These are phyloP conservation scores for Eleutherodactylus coqui DNA, from an alignment of 2,797 vertebrate genomes.

Conservation along the genomic window DNA sequence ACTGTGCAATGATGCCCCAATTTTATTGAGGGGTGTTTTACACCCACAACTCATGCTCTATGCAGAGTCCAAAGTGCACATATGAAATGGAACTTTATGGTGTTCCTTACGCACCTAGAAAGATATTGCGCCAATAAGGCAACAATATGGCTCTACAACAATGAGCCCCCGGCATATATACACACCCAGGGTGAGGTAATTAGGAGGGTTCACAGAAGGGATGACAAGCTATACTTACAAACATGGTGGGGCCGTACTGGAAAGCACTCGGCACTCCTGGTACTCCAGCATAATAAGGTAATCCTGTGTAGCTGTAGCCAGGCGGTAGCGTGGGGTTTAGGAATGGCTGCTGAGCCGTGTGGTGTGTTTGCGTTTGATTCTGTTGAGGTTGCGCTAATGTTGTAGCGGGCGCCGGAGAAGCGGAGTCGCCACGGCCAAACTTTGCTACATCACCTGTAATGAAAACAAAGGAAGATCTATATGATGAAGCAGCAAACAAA, in stretches of 20 bases:
- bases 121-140: too few relatives aligned
- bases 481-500: too few relatives aligned
- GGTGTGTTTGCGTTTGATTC: constrained; percentile 89
- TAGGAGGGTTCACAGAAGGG: too few relatives aligned
- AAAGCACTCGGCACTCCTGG: constrained; percentile 90
- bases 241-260: constrained; percentile 94
- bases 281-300: constrained; percentile 91
- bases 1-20: background rate
- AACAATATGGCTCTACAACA: too few relatives aligned
- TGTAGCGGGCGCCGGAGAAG: constrained; percentile 89
- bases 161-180: too few relatives aligned
- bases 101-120: too few relatives aligned
- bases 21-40: background rate
- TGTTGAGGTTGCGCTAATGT: constrained; percentile 86
- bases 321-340: constrained; percentile 91
- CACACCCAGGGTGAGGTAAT: too few relatives aligned
- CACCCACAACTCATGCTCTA: background rate
- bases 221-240: constrained; percentile 77
- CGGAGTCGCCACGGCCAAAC: constrained; percentile 92
- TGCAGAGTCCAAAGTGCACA: background rate
- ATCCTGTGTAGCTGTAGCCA: constrained; percentile 93
- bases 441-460: constrained; percentile 90
- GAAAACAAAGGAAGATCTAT: background rate
- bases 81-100: background rate
- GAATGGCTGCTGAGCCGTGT: constrained; percentile 92